Conservation (phyloP, 2,797 vertebrate species). For the Schizopygopsis malacanthus region DNA sequence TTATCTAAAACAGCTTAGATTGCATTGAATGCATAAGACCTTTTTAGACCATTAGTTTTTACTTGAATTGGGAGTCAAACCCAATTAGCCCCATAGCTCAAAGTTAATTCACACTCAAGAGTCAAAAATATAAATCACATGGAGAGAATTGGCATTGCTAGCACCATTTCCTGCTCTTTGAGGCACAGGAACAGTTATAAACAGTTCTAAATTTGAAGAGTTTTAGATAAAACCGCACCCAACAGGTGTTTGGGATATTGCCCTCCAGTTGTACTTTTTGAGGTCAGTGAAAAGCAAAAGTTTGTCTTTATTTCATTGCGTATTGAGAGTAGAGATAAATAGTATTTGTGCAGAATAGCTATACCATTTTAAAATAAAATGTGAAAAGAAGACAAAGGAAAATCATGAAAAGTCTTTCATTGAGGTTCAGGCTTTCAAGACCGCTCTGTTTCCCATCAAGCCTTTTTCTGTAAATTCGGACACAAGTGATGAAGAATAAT, state of each 20-base stretch:
- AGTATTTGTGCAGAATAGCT: neutral
- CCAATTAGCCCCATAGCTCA: neutral
- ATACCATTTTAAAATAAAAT: neutral
- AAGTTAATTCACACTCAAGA: neutral
- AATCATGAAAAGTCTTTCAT: slow-evolving; percentile 4
- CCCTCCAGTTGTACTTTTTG: neutral
- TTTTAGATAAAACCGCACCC: neutral
- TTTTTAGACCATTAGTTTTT: neutral
- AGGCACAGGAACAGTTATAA: neutral
- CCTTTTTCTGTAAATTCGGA: slow-evolving; percentile 19
- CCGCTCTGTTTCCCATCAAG: slow-evolving; percentile 53
- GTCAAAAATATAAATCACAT: neutral
- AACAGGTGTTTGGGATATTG: neutral
- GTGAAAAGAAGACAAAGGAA: neutral
- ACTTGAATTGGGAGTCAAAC: neutral
- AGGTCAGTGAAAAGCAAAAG: neutral
- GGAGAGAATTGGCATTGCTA: neutral
- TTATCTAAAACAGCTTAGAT: neutral
- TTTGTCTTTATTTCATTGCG: neutral
- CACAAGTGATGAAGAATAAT: slow-evolving; percentile 38
- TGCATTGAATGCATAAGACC: neutral
- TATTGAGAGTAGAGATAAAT: neutral
- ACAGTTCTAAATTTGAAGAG: neutral
- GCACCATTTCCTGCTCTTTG: neutral
- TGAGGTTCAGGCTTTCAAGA: slow-evolving; percentile 4